Evolutionary conservation across 2,797 vertebrate genomes (phyloP).

Genomic region (Hephaestus fuliginosus): DNA sequence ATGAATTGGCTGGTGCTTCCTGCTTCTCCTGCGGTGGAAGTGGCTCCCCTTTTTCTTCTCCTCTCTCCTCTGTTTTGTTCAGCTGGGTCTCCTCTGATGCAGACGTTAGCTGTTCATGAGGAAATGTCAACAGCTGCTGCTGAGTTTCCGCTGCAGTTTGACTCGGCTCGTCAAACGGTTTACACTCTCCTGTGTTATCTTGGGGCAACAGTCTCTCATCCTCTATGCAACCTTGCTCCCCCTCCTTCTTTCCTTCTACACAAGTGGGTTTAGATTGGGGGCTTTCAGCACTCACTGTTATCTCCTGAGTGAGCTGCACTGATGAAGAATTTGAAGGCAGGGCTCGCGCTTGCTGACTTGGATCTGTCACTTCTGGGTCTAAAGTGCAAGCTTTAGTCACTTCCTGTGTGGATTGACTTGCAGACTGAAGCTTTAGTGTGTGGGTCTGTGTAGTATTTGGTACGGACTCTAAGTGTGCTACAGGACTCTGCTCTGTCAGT

Average conservation of each 20-base stretch:
- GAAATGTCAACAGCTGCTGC: constrained; percentile 26
- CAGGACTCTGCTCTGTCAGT: constrained; percentile 46
- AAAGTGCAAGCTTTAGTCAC: constrained; percentile 46
- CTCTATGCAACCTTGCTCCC: neutral
- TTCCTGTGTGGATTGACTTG: constrained; percentile 28
- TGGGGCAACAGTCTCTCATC: constrained; percentile 23
- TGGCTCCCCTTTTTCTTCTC: neutral
- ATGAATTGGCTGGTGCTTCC: constrained; percentile 7
- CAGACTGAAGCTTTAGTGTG: constrained; percentile 45
- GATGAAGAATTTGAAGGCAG: constrained; percentile 49
- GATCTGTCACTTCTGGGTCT: constrained; percentile 41
- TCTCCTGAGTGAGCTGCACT: constrained; percentile 36
- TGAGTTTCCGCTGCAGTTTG: constrained; percentile 18
- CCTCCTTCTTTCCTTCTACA: constrained; percentile 28
- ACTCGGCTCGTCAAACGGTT: constrained; percentile 26
- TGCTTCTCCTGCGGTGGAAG: constrained; percentile 19
- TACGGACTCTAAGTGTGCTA: constrained; percentile 34
- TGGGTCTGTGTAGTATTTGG: constrained; percentile 33
- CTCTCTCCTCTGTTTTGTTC: constrained; percentile 36
- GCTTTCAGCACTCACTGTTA: constrained; percentile 2
- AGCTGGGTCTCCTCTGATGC: constrained; percentile 35
- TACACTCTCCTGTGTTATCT: constrained; percentile 25
- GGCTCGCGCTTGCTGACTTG: constrained; percentile 55
- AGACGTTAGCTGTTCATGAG: constrained; percentile 25
- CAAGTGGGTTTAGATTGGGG: constrained; percentile 15